These are phyloP conservation scores for Hylyphantes graminicola DNA, from an alignment of 1,140 invertebrate species.

Conservation along the genomic window DNA sequence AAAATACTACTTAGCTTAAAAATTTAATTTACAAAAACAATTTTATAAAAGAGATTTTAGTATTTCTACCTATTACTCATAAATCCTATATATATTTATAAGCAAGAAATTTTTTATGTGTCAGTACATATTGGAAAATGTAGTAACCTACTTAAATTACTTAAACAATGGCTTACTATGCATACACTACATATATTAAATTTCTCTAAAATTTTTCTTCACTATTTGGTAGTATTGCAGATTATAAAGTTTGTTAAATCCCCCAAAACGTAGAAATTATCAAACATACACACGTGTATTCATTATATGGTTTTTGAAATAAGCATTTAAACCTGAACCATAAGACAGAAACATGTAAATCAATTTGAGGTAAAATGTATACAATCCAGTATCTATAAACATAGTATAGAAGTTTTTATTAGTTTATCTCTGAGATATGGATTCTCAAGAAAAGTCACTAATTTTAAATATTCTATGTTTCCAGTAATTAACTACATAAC, in stretches of 20 bases:
- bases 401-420: background rate
- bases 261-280: background rate
- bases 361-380: background rate
- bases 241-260: slow-evolving; percentile 15
- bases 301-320: background rate
- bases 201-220: slow-evolving; percentile 9
- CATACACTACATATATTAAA: slow-evolving; percentile 21
- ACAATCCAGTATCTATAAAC: background rate
- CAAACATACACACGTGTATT: background rate
- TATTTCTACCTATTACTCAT: background rate
- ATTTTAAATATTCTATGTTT: no score
- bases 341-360: no score
- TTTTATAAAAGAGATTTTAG: background rate
- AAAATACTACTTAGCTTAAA: slow-evolving; percentile 33
- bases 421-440: background rate
- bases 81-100: background rate
- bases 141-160: slow-evolving; percentile 8
- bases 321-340: no score
- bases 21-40: slow-evolving; percentile 22
- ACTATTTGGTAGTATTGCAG: slow-evolving; percentile 42
- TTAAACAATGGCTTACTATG: slow-evolving; percentile 18
- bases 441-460: background rate
- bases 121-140: slow-evolving; percentile 17
- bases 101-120: slow-evolving; percentile 13
- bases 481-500: background rate